Conservation (phyloP, 1,140 invertebrate species). For the Cydia strobilella region DNA sequence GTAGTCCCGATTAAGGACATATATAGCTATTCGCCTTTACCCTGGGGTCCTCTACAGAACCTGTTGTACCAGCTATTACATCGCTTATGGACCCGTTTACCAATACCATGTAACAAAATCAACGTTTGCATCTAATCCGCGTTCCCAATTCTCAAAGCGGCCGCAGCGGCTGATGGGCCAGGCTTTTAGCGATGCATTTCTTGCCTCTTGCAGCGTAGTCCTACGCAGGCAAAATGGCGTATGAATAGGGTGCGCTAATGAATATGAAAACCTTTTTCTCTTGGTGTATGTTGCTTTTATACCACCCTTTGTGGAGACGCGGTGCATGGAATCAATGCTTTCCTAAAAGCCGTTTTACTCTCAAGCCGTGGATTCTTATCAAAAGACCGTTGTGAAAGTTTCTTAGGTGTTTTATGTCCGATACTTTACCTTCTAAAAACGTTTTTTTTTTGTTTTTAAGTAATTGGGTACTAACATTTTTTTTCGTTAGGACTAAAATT, state of each 20-base stretch:
- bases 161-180: conserved; percentile 5
- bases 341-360: conserved; percentile 6
- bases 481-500: no score
- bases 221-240: neutral
- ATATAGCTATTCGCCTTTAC: no score
- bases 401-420: no score
- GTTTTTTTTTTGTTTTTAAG: no score
- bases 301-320: neutral
- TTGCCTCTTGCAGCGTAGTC: neutral
- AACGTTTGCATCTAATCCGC: neutral
- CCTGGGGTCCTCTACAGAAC: no score
- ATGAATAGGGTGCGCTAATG: neutral
- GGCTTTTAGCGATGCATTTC: conserved; percentile 28
- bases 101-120: neutral
- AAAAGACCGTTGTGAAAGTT: neutral
- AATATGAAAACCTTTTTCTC: neutral
- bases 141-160: neutral
- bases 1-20: no score
- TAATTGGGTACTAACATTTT: no score
- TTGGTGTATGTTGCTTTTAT: neutral
- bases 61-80: neutral
- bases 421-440: no score
- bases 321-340: conserved; percentile 13
- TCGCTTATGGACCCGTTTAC: neutral
- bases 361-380: neutral